Evolutionary conservation across 2,888 invertebrate genomes (phyloP).

Genomic region (Hecatera dysodea): DNA sequence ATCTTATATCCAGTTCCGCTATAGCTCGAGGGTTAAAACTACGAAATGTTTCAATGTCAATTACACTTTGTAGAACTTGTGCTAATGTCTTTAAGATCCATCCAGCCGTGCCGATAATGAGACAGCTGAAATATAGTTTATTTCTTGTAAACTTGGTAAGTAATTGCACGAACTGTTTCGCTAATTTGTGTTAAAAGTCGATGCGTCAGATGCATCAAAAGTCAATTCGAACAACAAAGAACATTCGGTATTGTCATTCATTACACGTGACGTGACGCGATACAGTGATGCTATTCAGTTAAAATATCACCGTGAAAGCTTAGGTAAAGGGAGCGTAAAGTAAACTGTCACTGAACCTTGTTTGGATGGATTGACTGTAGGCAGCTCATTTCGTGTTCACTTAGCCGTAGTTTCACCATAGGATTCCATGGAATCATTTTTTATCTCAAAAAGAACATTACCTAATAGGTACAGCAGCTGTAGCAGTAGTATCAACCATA

Average conservation of each 20-base stretch:
- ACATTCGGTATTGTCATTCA: too few species aligned
- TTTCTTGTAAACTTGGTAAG: neutral
- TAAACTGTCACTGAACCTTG: too few species aligned
- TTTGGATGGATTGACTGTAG: too few species aligned
- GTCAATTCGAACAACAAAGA: too few species aligned
- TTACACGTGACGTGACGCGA: too few species aligned
- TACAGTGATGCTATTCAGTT: too few species aligned
- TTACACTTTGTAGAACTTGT: slow-evolving; percentile 38
- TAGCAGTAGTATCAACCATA: slow-evolving; percentile 2
- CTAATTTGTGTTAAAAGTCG: slow-evolving; percentile 12
- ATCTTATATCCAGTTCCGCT: neutral
- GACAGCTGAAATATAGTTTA: slow-evolving; percentile 22
- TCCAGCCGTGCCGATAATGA: slow-evolving; percentile 29
- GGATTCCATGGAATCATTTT: too few species aligned
- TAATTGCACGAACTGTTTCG: slow-evolving; percentile 15
- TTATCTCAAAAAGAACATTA: neutral
- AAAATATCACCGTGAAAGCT: too few species aligned
- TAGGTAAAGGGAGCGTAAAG: too few species aligned
- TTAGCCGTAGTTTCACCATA: too few species aligned
- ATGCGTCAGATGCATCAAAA: neutral
- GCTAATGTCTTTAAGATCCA: neutral
- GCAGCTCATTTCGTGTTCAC: too few species aligned
- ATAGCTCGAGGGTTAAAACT: slow-evolving; percentile 11
- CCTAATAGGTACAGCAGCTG: too few species aligned
- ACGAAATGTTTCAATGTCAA: slow-evolving; percentile 26